Evolutionary conservation across 2,888 invertebrate species (phyloP).

Genomic region (Penaeus monodon): DNA sequence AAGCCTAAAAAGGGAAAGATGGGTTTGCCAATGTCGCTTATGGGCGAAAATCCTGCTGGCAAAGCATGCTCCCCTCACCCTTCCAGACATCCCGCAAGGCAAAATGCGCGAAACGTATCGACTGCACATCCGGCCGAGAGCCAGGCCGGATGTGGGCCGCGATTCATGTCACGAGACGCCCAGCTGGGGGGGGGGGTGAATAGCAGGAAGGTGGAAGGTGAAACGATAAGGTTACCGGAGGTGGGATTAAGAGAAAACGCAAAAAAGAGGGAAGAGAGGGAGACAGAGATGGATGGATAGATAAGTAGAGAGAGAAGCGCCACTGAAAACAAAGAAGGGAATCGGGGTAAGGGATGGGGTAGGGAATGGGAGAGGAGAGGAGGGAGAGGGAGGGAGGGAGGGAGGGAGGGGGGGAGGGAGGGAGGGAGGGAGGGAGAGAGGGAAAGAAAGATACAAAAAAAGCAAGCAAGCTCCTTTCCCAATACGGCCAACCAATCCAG

Average conservation of each 20-base stretch:
- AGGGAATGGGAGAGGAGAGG: background rate
- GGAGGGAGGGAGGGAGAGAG: background rate
- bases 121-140: too few relatives aligned
- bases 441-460: background rate
- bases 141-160: too few relatives aligned
- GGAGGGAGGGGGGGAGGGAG: background rate
- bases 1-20: background rate
- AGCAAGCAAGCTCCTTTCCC: background rate
- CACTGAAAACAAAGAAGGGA: too few relatives aligned
- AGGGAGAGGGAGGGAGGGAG: background rate
- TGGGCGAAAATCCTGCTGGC: background rate
- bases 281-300: background rate
- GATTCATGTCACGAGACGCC: too few relatives aligned
- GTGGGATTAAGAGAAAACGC: background rate
- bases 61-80: too few relatives aligned
- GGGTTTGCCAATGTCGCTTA: too few relatives aligned
- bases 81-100: too few relatives aligned
- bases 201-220: too few relatives aligned
- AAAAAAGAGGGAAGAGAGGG: background rate
- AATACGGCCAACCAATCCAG: background rate
- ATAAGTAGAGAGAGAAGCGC: background rate
- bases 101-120: too few relatives aligned
- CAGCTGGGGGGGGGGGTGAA: too few relatives aligned
- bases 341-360: background rate
- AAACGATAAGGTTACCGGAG: too few relatives aligned